Conservation (phyloP, 35 echinoderm and acorn worm genomes). For the Heliocidaris erythrogramma region DNA sequence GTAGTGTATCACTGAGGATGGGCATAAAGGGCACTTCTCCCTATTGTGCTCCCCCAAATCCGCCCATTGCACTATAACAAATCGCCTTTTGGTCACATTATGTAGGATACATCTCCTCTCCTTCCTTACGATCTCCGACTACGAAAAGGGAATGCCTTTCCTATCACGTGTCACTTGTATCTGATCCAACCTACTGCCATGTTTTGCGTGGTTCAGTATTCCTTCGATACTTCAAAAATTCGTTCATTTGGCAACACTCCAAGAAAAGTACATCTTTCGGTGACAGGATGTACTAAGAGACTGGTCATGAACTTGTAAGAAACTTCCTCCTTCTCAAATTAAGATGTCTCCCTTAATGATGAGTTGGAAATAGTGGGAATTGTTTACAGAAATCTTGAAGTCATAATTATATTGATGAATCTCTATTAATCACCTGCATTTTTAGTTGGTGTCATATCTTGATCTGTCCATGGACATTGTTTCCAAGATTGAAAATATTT, state of each 20-base stretch:
- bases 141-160: background rate
- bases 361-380: background rate
- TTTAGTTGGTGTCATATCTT: too few species aligned
- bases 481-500: too few species aligned
- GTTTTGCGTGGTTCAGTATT: background rate
- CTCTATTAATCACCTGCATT: too few species aligned
- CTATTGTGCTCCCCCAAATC: too few species aligned
- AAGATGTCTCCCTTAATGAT: background rate
- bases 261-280: background rate
- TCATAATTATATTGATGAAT: background rate
- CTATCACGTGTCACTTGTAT: background rate
- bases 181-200: background rate
- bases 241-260: background rate
- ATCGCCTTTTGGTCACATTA: too few species aligned
- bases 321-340: background rate
- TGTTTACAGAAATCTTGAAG: background rate
- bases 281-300: background rate
- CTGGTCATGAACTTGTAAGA: conserved; percentile 16
- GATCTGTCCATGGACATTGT: too few species aligned
- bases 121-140: too few species aligned
- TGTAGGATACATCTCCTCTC: too few species aligned
- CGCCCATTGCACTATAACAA: too few species aligned
- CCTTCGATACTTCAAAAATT: background rate
- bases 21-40: too few species aligned
- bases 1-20: too few species aligned